Evolutionary conservation across 1,140 invertebrate genomes (phyloP).

Genomic region (Solen grandis): DNA sequence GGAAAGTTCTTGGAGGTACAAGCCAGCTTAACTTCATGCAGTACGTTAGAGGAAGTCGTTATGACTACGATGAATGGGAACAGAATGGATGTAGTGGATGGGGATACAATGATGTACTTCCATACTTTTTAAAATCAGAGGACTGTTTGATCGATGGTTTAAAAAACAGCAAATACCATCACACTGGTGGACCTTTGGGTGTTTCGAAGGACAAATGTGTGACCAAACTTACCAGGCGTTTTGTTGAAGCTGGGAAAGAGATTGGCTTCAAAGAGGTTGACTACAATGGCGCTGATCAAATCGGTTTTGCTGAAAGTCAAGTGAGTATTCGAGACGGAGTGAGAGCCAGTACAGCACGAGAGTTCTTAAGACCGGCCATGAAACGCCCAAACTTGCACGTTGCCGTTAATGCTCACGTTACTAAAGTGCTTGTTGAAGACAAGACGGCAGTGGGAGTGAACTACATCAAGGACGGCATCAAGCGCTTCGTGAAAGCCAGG

Average conservation of each 20-base stretch:
- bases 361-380: constrained; percentile 30
- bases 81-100: constrained; percentile 95
- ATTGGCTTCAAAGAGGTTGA: constrained; percentile 60
- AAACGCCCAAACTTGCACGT: constrained; percentile 28
- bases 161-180: constrained; percentile 57
- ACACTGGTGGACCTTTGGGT: constrained; percentile 55
- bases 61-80: no score
- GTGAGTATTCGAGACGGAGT: constrained; percentile 8
- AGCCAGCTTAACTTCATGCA: constrained; percentile 97
- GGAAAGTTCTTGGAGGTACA: constrained; percentile 87
- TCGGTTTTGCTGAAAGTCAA: constrained; percentile 9
- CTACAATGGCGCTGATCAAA: constrained; percentile 45
- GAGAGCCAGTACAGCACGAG: constrained; percentile 9
- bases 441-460: constrained; percentile 65
- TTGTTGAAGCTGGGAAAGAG: constrained; percentile 62
- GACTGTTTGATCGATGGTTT: constrained; percentile 81
- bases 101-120: constrained; percentile 91
- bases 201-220: constrained; percentile 51
- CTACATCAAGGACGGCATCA: constrained; percentile 71
- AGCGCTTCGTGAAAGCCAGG: constrained; percentile 83
- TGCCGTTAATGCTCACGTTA: constrained; percentile 1
- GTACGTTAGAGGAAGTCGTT: constrained; percentile 91
- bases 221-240: constrained; percentile 49
- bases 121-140: constrained; percentile 94
- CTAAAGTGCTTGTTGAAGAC: constrained; percentile 46